Evolutionary conservation across 2,797 vertebrate genomes (phyloP), one percentile per base, ranked within the genome.

Genomic region (Squalus acanthias): DNA sequence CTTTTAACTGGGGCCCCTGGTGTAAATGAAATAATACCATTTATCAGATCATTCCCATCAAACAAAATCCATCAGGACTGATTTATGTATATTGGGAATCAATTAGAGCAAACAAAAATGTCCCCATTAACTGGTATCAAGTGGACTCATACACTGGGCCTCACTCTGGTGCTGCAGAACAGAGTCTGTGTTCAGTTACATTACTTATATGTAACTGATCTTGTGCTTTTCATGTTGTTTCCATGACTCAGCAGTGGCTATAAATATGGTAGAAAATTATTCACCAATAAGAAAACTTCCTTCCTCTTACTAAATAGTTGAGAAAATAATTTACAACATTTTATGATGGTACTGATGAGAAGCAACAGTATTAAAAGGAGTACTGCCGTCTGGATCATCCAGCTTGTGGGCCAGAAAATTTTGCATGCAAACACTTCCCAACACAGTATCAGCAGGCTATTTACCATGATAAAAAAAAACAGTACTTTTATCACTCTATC

Each of bases 111-210:
- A 33, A 76, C 69, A 57, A 60, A 76, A 76, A 74, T 60, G 7
- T 74, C 13, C 50, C 29, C 94, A 57, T 76, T 57, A 95, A 95
- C 67, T 33, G 50, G 57, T 76, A 95, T 95, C 94, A 76, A 95
- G 50, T 76, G 69, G 24, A 26, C 39, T 72, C 12, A 29, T 72
- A 70, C 46, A 5, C 3, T 26, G 46, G 10, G 46, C 29, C 29
- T 95, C 89, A 33, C 15, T 65, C 46, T 60, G 70, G 67, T 76
- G 29, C 15, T 53, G 17, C 70, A 76, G 70, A 76, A 74, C 15
- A 53, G 46, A 95, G 94, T 50, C 39, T 95, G 94, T 70, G 46
- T 74, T 95, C 69, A 74, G 70, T 76, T 95, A 20, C 70, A 76
- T 57, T 6, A 29, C 33, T 67, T 69, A n/a, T 50, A 46, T 70